Evolutionary conservation across 2,888 invertebrate species (phyloP).

Genomic region (Oscheius onirici): DNA sequence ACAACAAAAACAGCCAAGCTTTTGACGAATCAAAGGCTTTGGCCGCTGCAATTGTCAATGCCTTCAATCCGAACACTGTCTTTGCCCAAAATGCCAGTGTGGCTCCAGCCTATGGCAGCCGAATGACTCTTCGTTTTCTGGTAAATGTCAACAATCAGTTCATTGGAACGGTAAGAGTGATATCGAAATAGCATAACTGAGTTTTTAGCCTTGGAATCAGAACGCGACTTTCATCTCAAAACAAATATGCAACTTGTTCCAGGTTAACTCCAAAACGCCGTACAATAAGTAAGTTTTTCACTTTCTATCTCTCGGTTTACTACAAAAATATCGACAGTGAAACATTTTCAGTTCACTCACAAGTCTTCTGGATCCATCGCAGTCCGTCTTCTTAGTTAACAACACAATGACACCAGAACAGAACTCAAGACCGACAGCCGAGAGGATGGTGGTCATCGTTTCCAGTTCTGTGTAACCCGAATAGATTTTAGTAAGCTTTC

Average conservation of each 20-base stretch:
- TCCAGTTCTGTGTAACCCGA: neutral
- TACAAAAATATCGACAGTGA: too few species aligned
- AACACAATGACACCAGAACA: neutral
- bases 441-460: neutral
- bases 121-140: constrained; percentile 2
- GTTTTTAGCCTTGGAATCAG: constrained; percentile 5
- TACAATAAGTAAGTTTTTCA: neutral
- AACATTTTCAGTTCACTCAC: neutral
- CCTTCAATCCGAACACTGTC: neutral
- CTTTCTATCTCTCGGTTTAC: neutral
- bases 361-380: neutral
- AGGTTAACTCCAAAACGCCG: neutral
- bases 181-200: neutral
- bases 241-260: neutral
- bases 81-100: neutral
- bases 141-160: neutral
- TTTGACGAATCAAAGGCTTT: constrained; percentile 2
- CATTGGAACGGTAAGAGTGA: neutral
- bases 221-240: neutral
- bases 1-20: neutral
- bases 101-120: neutral
- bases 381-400: neutral
- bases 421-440: neutral
- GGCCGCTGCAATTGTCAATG: neutral
- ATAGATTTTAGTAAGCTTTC: too few species aligned